phyloP scores from a whole-genome alignment of 2,113 vertebrate genomes.

The Phalacrocorax brasilianus region DNA sequence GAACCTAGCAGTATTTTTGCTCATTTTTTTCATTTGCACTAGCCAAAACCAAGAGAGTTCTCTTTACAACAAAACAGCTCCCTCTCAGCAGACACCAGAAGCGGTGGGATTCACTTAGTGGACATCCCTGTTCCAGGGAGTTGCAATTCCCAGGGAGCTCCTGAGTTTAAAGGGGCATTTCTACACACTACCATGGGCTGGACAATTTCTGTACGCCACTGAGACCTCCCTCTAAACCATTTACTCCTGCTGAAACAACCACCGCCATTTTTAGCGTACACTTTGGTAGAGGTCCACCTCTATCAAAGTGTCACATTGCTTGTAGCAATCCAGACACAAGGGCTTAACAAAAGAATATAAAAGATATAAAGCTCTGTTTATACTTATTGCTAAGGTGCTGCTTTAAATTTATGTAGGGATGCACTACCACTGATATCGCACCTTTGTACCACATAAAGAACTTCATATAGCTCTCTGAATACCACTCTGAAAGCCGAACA shows the following conservation, averaged over 20 bases:
- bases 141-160: background rate
- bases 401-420: background rate
- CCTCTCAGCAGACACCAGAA: background rate
- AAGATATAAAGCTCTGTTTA: background rate
- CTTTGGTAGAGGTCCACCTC: background rate
- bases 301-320: background rate
- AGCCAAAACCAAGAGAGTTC: background rate
- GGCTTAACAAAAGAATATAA: background rate
- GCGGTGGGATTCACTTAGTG: background rate
- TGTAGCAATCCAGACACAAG: background rate
- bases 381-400: background rate
- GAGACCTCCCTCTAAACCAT: background rate
- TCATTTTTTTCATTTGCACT: background rate
- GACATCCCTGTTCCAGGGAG: background rate
- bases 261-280: background rate
- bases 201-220: background rate
- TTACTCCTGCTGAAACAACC: background rate
- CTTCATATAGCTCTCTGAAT: background rate
- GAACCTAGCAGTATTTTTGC: background rate
- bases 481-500: background rate
- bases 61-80: background rate
- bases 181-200: fast-evolving
- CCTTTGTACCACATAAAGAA: background rate
- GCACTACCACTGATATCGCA: background rate
- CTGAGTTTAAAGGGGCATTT: background rate